Base-by-base conservation (phyloP, 2,888 invertebrate species). In the Laspeyria flexula region DNA sequence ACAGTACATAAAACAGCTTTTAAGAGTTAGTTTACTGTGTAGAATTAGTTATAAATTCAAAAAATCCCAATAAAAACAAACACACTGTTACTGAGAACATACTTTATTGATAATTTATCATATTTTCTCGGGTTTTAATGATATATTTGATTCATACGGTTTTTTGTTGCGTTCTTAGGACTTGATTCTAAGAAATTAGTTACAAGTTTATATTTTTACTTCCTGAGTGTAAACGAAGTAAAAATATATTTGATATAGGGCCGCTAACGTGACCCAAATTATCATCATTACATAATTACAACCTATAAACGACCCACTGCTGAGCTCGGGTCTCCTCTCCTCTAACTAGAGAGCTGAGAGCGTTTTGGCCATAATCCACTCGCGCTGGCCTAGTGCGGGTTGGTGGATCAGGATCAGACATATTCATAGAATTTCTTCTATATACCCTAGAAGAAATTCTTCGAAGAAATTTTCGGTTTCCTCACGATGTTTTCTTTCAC, bases 101-200 rank as follows among this genome's bases (percentile, higher is more conserved):
- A 67, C 65, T 71, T 74, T 78, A 79, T 76, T 72, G 72, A 69
- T 73, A 73, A 80, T 82, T 82, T 83, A 83, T 83, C 79, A 84
- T 83, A 86, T 85, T 83, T 80, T 77, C 81, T 81, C 61, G 60
- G 65, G 75, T 75, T 79, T 78, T 84, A 88, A 85, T 79, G 83
- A 83, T 71, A 77, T 78, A 73, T 79, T 77, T 79, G 77, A 83
- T 76, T 80, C 77, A 74, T 67, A 65, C 57, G 47, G 60, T 75
- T 83, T 83, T 79, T 82, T 66, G 60, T 70, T 41, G 67, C 72
- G 78, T 81, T 76, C 73, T 63, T 46, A 59, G 45, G 47, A 60
- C 57, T 62, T 62, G 65, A 58, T 65, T 68, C 60, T 45, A 51
- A 61, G 51, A 66, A 58, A 57, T 56, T n/a, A 53, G 59, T 63